Evolutionary conservation across 2,113 vertebrate species (phyloP).

Genomic region (Myiopsitta monachus): DNA sequence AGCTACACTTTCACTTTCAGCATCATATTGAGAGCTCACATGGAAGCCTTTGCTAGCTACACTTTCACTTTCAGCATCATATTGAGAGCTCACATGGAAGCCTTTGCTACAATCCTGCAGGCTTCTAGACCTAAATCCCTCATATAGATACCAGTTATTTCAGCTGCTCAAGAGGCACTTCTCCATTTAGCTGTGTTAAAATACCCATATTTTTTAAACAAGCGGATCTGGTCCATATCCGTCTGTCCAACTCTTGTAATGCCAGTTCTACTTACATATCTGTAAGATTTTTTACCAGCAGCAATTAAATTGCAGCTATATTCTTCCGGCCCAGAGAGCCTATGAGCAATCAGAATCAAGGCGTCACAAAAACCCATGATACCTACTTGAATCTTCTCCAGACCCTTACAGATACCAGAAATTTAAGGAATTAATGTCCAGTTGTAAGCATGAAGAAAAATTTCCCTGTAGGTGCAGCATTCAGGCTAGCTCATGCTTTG

Average conservation of each 20-base stretch:
- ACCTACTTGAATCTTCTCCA: not conserved
- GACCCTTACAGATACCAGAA: not conserved
- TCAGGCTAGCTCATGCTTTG: not conserved
- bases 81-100: rapidly evolving
- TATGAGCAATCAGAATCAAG: not conserved
- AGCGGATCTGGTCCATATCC: rapidly evolving
- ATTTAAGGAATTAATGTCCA: not conserved
- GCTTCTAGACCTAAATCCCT: not conserved
- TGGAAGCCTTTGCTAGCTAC: not conserved
- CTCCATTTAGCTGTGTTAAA: not conserved
- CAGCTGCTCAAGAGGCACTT: not conserved
- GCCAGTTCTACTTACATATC: not conserved
- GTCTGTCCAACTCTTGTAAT: rapidly evolving
- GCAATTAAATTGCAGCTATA: not conserved
- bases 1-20: not conserved
- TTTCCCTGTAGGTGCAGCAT: not conserved
- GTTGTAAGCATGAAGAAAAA: rapidly evolving
- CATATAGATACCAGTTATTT: rapidly evolving
- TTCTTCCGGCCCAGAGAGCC: not conserved
- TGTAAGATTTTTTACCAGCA: not conserved
- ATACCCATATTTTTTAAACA: not conserved
- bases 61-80: not conserved
- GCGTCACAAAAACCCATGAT: not conserved
- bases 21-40: rapidly evolving
- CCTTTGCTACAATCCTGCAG: not conserved